Percentiles rank a stretch among this genome's conserved stretches.
Conservation (phyloP, 2,797 vertebrate species). For the Clarias laeviceps region DNA sequence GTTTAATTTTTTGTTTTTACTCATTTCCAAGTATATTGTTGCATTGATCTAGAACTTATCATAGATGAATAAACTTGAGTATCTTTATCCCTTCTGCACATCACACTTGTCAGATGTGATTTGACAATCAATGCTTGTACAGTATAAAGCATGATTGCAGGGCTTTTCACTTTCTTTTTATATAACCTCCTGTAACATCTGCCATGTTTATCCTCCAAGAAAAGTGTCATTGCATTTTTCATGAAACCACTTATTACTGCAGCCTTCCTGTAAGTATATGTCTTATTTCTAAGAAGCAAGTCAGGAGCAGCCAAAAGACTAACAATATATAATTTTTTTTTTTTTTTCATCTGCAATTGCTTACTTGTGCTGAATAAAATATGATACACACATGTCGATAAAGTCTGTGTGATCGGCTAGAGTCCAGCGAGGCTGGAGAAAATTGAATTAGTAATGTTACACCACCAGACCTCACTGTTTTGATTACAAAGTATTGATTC, state of each 20-base stretch:
- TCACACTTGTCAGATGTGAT: not conserved
- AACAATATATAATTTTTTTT: not conserved
- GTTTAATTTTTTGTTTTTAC: not conserved
- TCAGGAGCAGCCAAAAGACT: not conserved
- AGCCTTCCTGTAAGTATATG: not conserved
- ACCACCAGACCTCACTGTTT: not conserved
- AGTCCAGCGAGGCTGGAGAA: not conserved
- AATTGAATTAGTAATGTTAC: not conserved
- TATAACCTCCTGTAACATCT: not conserved
- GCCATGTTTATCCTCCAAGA: not conserved
- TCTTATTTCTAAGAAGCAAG: not conserved
- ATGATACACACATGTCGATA: not conserved
- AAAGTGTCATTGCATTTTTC: not conserved
- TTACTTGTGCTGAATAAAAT: not conserved
- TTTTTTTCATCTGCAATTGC: not conserved
- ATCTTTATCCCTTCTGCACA: not conserved
- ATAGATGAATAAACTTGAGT: not conserved
- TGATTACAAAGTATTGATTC: constrained; percentile 3
- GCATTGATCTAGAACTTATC: not conserved
- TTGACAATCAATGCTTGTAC: not conserved
- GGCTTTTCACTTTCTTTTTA: not conserved
- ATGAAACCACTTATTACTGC: not conserved
- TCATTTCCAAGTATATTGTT: not conserved
- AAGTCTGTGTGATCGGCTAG: not conserved
- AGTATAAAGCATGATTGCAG: not conserved